These are phyloP conservation scores for Lissonota sp. DNA, from an alignment of 2,888 invertebrate genomes.

Conservation along the genomic window DNA sequence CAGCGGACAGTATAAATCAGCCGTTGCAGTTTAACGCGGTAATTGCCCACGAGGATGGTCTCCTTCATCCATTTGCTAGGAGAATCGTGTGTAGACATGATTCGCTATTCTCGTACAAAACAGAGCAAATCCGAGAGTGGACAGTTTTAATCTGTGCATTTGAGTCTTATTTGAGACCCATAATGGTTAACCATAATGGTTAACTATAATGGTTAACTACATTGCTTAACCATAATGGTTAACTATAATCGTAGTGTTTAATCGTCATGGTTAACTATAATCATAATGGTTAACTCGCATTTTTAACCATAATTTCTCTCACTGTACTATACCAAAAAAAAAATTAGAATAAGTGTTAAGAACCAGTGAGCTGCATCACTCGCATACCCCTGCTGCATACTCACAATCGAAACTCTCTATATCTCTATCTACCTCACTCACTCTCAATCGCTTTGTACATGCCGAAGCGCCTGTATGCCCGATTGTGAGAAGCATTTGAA, in stretches of 20 bases:
- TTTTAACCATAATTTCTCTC: too few species aligned
- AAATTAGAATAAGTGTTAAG: background rate
- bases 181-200: too few species aligned
- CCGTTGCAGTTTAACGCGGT: conserved; percentile 49
- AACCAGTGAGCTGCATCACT: conserved; percentile 14
- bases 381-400: conserved; percentile 16
- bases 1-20: conserved; percentile 58
- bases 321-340: too few species aligned
- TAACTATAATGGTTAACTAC: too few species aligned
- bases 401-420: background rate
- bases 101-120: background rate
- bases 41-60: conserved; percentile 46
- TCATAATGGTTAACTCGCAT: too few species aligned
- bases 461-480: conserved; percentile 22
- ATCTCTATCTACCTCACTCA: background rate
- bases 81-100: conserved; percentile 18
- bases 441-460: conserved; percentile 20
- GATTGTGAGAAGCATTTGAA: conserved; percentile 55
- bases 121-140: too few species aligned
- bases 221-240: too few species aligned
- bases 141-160: too few species aligned
- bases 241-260: too few species aligned
- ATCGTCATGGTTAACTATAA: too few species aligned
- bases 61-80: conserved; percentile 25
- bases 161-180: too few species aligned